A percentile compares a stretch with the other conserved stretches of the same genome.
phyloP scores from a whole-genome alignment of 1,140 invertebrate species.

The Philotrypesis tridentata region DNA sequence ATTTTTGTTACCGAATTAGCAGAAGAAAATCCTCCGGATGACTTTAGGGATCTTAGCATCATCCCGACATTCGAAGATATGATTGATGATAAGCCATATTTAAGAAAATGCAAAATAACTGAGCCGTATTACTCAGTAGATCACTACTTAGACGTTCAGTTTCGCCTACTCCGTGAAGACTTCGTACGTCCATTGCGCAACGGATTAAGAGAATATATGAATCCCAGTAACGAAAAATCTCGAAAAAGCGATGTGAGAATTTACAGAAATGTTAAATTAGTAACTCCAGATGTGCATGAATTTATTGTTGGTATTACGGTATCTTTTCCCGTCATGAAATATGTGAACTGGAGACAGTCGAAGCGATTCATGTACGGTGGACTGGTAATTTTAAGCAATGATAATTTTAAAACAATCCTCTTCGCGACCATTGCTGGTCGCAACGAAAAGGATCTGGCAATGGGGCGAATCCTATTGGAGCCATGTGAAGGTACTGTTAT shows the following conservation, averaged over 20 bases:
- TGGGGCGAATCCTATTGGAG: constrained; percentile 10
- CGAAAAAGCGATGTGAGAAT: neutral
- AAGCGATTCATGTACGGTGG: constrained; percentile 10
- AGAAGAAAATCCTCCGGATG: neutral
- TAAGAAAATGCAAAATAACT: constrained; percentile 77
- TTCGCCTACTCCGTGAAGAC: constrained; percentile 84
- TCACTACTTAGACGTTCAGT: constrained; percentile 87
- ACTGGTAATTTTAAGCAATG: neutral
- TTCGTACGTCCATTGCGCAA: constrained; percentile 77
- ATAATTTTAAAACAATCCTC: constrained; percentile 27
- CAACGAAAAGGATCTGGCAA: neutral
- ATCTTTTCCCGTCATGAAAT: neutral
- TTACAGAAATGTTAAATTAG: constrained; percentile 4
- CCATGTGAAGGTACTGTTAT: neutral
- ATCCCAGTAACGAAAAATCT: constrained; percentile 49
- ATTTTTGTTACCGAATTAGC: too few relatives aligned
- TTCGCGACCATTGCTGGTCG: neutral
- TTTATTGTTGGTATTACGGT: neutral
- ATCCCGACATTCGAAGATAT: constrained; percentile 15
- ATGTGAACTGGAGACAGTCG: neutral
- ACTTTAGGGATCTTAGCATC: neutral
- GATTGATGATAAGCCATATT: neutral
- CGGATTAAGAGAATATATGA: constrained; percentile 71
- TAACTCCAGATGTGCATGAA: neutral
- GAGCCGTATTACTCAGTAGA: constrained; percentile 78